These are phyloP conservation scores for Miniopterus natalensis DNA, from an alignment of 2,113 vertebrate species.

Conservation along the genomic window DNA sequence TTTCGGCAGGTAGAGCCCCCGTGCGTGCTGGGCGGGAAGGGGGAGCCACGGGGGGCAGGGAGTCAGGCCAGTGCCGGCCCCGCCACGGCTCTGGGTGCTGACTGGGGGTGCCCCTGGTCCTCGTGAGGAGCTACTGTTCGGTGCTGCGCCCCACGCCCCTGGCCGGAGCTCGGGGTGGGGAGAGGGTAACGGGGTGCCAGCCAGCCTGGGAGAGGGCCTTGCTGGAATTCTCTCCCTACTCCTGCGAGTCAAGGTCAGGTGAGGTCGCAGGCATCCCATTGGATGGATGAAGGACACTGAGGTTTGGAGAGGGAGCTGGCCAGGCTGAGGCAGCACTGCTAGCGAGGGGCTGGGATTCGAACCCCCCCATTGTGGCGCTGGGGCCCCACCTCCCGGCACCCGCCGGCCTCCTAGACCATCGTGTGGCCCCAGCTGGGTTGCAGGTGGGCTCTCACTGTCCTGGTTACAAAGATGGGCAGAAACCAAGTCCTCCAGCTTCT, in stretches of 20 bases:
- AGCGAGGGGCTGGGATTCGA: neutral
- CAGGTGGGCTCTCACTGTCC: neutral
- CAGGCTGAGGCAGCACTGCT: rapidly evolving
- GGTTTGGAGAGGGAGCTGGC: neutral
- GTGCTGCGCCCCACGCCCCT: rapidly evolving
- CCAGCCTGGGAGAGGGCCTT: neutral
- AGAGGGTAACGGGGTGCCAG: rapidly evolving
- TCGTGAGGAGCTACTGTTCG: rapidly evolving
- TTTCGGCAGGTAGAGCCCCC: constrained; percentile 91
- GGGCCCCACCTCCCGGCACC: neutral
- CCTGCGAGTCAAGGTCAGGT: neutral
- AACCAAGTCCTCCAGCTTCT: rapidly evolving
- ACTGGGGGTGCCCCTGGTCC: neutral
- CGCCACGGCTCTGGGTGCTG: neutral
- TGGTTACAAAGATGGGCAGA: neutral
- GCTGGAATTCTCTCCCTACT: rapidly evolving
- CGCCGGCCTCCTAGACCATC: rapidly evolving
- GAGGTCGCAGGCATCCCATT: rapidly evolving
- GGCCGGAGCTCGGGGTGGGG: neutral
- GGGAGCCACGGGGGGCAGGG: rapidly evolving
- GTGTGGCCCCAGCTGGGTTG: rapidly evolving
- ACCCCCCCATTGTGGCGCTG: rapidly evolving
- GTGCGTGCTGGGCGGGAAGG: rapidly evolving
- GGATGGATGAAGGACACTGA: neutral
- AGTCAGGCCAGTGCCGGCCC: neutral